Base-by-base conservation (phyloP, 2,113 vertebrate species). In the Sebastes schlegelii region DNA sequence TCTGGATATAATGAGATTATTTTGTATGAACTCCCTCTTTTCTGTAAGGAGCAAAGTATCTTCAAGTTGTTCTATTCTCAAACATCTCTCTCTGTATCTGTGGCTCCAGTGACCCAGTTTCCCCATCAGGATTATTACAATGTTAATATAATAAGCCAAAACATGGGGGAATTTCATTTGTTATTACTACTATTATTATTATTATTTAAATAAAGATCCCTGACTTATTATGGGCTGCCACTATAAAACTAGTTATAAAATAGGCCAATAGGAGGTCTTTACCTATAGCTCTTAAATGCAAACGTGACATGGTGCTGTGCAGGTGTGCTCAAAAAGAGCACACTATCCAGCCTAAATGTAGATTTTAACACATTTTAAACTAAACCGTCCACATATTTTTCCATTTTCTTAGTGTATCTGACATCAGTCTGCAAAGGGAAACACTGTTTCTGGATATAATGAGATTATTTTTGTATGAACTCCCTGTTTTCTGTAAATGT, bases 151-250 rank as follows among this genome's bases (percentile, higher is more conserved):
- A 60, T 85, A 73, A 87, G 64, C 73, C 52, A 51, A 71, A 85
- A 72, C 72, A 79, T 11, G 12, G 7, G 46, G 74, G 75, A 21
- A 26, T 76, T 79, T 42, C 55, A 77, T 82, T 75, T 42, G 79
- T 87, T 70, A 17, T 61, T 40, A 57, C 57, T 68, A 26, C 26
- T 26, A 26, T 26, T 26, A 26, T 26, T 26, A 26, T 26, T 26
- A 54, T 62, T 55, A 6, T 86, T 81, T 74, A 83, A 91, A 85
- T 82, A 86, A 83, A 82, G 67, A 85, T 77, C 52, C 21, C 62
- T 81, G 76, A 77, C 76, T 81, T 75, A 72, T 77, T 85, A 61
- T 63, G 58, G 19, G 17, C 65, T 68, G 68, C 69, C 21, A 64
- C 19, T 63, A 46, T 74, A 62, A 74, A 85, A 49, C 7, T 12